These are phyloP conservation scores for Brassicogethes aeneus DNA, from an alignment of 2,888 invertebrate species.

Conservation along the genomic window DNA sequence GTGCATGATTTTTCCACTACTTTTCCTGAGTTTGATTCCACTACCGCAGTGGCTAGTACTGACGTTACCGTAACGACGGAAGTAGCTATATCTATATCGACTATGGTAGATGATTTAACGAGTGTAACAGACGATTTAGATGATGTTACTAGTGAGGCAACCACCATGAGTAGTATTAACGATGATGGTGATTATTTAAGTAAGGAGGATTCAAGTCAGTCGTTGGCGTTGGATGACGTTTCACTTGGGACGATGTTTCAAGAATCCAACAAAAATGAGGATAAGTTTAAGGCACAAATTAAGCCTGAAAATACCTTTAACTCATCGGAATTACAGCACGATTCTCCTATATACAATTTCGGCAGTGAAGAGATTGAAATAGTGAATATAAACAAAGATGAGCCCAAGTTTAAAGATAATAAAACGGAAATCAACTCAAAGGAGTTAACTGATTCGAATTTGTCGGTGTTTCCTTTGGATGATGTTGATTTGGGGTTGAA, in stretches of 20 bases:
- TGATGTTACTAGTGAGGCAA: neutral
- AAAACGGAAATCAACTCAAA: slow-evolving; percentile 25
- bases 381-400: slow-evolving; percentile 32
- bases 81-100: neutral
- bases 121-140: too few species aligned
- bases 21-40: too few species aligned
- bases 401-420: slow-evolving; percentile 17
- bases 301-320: slow-evolving; percentile 2
- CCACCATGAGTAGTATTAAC: neutral
- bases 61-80: neutral
- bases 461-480: slow-evolving; percentile 20
- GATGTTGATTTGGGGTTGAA: slow-evolving; percentile 16
- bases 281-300: neutral
- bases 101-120: neutral
- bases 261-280: neutral
- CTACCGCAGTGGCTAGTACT: neutral
- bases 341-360: slow-evolving; percentile 31
- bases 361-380: slow-evolving; percentile 41
- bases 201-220: neutral
- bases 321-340: slow-evolving; percentile 37
- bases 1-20: slow-evolving; percentile 38
- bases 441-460: slow-evolving; percentile 32
- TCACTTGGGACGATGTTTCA: neutral
- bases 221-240: neutral
- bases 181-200: neutral